phyloP scores from a whole-genome alignment of 2,113 vertebrate species.

The Manacus vitellinus region DNA sequence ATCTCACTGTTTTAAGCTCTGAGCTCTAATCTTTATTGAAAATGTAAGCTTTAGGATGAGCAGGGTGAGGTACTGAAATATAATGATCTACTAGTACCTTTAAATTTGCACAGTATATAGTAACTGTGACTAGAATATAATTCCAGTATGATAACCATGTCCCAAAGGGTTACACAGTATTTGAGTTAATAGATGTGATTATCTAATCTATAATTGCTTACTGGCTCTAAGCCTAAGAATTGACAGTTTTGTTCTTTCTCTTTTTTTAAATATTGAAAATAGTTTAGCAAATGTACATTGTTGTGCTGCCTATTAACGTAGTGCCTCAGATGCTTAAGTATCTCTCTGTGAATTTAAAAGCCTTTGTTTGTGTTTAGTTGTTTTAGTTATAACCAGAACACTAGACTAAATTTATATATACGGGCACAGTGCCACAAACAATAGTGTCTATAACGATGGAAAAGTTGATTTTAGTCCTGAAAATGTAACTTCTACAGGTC shows the following conservation, averaged over 20 bases:
- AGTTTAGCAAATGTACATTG: neutral
- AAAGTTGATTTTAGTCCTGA: neutral
- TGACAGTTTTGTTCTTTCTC: neutral
- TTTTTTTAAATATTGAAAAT: neutral
- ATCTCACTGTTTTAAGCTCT: neutral
- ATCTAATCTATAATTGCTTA: neutral
- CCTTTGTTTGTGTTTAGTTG: neutral
- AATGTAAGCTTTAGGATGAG: neutral
- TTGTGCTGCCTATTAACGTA: neutral
- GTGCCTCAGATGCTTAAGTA: neutral
- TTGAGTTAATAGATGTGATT: neutral
- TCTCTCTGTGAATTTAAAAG: neutral
- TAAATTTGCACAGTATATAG: neutral
- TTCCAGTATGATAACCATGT: neutral
- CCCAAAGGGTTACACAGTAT: neutral
- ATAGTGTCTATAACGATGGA: neutral
- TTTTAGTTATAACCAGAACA: neutral
- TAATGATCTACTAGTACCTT: neutral
- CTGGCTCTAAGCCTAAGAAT: neutral
- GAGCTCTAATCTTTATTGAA: neutral
- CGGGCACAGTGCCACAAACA: neutral
- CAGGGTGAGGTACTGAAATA: neutral
- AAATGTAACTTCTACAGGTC: slow-evolving; percentile 78
- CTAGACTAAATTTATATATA: neutral
- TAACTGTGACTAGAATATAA: neutral